These are phyloP conservation scores for Mesocentrotus franciscanus DNA, from an alignment of 53 echinoderm and acorn worm genomes.

Conservation along the genomic window DNA sequence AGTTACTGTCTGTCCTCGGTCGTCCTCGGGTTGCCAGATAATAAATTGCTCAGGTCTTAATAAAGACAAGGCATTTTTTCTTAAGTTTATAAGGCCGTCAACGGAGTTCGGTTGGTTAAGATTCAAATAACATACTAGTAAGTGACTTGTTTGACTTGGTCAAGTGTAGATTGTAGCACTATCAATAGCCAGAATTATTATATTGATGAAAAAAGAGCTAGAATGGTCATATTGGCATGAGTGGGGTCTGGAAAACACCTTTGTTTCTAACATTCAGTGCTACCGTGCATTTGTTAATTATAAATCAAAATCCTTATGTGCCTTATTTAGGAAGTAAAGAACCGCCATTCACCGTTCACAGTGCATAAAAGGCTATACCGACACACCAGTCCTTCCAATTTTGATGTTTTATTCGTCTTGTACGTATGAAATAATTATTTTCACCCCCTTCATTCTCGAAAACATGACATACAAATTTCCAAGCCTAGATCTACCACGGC, in stretches of 20 bases:
- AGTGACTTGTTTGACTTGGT: background rate
- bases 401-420: background rate
- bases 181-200: too few relatives aligned
- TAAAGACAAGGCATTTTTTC: background rate
- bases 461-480: background rate
- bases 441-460: background rate
- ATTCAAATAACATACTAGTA: background rate
- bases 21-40: constrained; percentile 9
- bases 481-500: background rate
- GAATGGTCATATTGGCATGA: background rate
- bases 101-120: background rate
- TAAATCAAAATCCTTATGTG: too few relatives aligned
- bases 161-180: background rate
- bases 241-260: background rate
- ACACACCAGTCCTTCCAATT: background rate
- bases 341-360: background rate
- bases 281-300: too few relatives aligned
- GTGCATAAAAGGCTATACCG: background rate
- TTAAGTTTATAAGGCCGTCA: background rate
- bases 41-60: constrained; percentile 18
- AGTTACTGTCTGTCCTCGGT: background rate
- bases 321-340: too few relatives aligned
- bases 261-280: too few relatives aligned
- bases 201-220: background rate
- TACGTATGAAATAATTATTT: background rate